Evolutionary conservation across 2,113 vertebrate genomes (phyloP), one percentile per base, ranked within the genome.

Genomic region (Lophura nycthemera): DNA sequence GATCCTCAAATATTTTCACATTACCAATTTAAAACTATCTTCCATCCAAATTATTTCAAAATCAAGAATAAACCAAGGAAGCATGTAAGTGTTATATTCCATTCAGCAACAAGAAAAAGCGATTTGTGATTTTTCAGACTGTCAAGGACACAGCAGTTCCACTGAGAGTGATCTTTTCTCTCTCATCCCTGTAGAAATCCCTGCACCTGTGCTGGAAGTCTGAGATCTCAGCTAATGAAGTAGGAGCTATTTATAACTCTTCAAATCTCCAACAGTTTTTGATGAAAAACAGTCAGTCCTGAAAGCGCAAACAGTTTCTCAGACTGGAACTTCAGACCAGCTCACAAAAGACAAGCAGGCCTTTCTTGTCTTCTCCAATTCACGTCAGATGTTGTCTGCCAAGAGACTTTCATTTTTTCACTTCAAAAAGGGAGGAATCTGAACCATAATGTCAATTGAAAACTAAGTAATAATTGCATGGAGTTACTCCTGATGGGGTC

Each of bases 171-270:
- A 93, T 94, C 88, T 88, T 94, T 90, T 89, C 89, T 89, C 56
- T 91, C 74, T 84, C 80, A 89, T 86, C 82, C 57, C 75, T 77
- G 32, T 52, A 88, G 95, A 95, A 96, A 95, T 85, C 65, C n/a
- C 42, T 96, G 78, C 91, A 96, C 89, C 95, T 97, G 90, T 94
- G 82, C 81, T 96, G 86, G 64, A 95, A 89, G 77, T 83, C 85
- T 76, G 83, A 88, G 71, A 70, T 86, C 70, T 93, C 5, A 0
- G 61, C 48, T 95, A 94, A 97, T 95, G 90, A 93, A 92, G 75
- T 70, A 91, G 63, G 36, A 93, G 43, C 94, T 96, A 95, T 96
- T 97, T 96, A 96, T 96, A 97, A 94, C 90, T 93, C 89, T 92
- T 54, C 30, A 83, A 83, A 75, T 89, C 88, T 93, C 91, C 93